A percentile compares a stretch with the other conserved stretches of the same genome.
These are phyloP conservation scores for Cantharis flavilabris DNA, from an alignment of 2,888 invertebrate genomes.

Conservation along the genomic window DNA sequence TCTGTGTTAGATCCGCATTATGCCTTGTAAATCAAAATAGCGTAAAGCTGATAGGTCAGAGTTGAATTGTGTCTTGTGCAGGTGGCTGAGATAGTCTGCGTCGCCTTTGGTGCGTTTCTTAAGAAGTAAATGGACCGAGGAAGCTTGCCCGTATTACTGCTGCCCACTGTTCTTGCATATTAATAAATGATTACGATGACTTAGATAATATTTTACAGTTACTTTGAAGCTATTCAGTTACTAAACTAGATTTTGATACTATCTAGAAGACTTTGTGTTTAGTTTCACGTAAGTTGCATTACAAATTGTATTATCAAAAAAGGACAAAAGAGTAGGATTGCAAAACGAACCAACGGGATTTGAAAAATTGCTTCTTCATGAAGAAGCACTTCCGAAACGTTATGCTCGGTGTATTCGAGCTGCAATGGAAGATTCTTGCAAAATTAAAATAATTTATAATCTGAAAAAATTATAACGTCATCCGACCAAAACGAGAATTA, in stretches of 20 bases:
- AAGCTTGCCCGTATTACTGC: slow-evolving; percentile 27
- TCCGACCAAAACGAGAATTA: neutral
- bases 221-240: neutral
- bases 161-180: slow-evolving; percentile 24
- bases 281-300: neutral
- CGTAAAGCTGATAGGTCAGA: slow-evolving; percentile 36
- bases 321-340: neutral
- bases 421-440: too few relatives aligned
- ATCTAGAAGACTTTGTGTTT: neutral
- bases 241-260: neutral
- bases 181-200: slow-evolving; percentile 26
- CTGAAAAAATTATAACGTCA: neutral
- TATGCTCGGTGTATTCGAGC: neutral
- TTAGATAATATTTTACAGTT: slow-evolving; percentile 25
- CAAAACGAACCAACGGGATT: neutral
- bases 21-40: slow-evolving; percentile 35
- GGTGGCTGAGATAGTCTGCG: slow-evolving; percentile 26
- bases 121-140: slow-evolving; percentile 34
- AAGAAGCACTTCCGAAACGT: neutral
- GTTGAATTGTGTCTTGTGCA: slow-evolving; percentile 35
- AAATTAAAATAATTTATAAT: too few relatives aligned
- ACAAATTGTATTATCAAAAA: neutral
- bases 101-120: slow-evolving; percentile 29
- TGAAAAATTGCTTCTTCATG: neutral
- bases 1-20: slow-evolving; percentile 35